Evolutionary conservation across 2,113 vertebrate genomes (phyloP).

Genomic region (Zosterops lateralis): DNA sequence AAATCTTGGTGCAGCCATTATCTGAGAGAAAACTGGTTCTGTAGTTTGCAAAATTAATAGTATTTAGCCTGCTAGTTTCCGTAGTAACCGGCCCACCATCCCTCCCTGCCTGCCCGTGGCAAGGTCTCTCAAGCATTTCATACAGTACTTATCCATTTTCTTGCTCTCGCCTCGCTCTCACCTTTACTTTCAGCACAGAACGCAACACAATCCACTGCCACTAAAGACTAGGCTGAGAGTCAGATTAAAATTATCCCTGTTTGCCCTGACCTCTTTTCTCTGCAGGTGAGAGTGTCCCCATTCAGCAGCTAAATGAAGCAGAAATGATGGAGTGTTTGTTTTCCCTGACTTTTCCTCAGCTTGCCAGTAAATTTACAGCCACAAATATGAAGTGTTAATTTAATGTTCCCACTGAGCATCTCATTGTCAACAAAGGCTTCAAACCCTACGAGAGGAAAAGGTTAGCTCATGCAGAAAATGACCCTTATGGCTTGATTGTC

Average conservation of each 20-base stretch:
- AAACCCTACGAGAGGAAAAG: constrained; percentile 76
- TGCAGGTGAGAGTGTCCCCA: constrained; percentile 84
- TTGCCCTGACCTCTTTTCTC: constrained; percentile 75
- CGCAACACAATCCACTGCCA: constrained; percentile 70
- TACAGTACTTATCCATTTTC: constrained; percentile 55
- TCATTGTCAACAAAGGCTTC: constrained; percentile 80
- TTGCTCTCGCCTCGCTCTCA: constrained; percentile 70
- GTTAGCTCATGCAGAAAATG: constrained; percentile 90
- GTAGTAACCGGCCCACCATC: not conserved
- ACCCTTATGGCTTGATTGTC: constrained; percentile 89
- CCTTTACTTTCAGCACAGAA: constrained; percentile 65
- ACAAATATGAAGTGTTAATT: constrained; percentile 86
- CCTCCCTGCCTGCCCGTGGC: not conserved
- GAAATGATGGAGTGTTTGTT: constrained; percentile 89
- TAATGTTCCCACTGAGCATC: constrained; percentile 85
- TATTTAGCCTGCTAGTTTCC: constrained; percentile 10
- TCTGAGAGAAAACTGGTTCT: not conserved
- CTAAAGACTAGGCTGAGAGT: constrained; percentile 71
- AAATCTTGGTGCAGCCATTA: not conserved
- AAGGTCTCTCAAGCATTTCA: constrained; percentile 39
- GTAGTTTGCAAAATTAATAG: constrained; percentile 39
- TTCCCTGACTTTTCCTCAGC: constrained; percentile 80
- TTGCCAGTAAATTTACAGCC: constrained; percentile 82
- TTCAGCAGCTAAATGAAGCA: constrained; percentile 83
- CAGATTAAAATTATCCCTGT: constrained; percentile 74